Base-by-base conservation (phyloP, 2,888 invertebrate genomes). In the Yponomeuta malinellus region DNA sequence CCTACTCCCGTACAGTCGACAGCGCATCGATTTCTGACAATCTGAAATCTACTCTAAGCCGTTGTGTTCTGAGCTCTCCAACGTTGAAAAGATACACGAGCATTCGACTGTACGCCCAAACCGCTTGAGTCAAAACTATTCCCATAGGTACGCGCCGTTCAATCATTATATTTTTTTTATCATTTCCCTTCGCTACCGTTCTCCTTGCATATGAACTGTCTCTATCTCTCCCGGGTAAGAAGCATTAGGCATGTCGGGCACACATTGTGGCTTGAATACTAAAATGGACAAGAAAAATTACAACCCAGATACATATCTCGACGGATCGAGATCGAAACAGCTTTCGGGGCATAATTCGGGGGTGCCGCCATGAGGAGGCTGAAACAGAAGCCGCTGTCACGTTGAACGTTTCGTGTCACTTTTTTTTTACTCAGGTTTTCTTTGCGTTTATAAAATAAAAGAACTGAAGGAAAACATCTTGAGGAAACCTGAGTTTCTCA, bases 111-210 rank as follows among this genome's bases (percentile, higher is more conserved):
- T 43, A 43, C 5, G 43, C 43, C 43, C 12, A 15, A 59, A 59
- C 83, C 29, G 15, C 67, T 43, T 37, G 67, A 67, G n/a, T 43
- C 76, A 77, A 86, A 89, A 89, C 88, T 90, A 91, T 91, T 92
- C 92, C 90, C 90, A 82, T 79, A 86, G 89, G 91, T 86, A 89
- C 86, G 86, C 83, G 86, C 83, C 85, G 84, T 86, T 89, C 89
- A 89, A 90, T 92, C 91, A 90, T 89, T 87, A 89, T 83, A 87
- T 85, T 83, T 76, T 83, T 79, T 78, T 71, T 71, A 65, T 82
- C 81, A 79, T 82, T 82, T 81, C 78, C 78, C 80, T 78, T 71
- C 76, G 72, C 59, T 75, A 59, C 66, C 66, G 74, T 80, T 81
- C 80, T 79, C 81, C 79, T 78, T 75, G 43, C 52, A 77, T 73